These are phyloP conservation scores for Holothuria leucospilota DNA, from an alignment of 53 echinoderm and acorn worm species.

Conservation along the genomic window DNA sequence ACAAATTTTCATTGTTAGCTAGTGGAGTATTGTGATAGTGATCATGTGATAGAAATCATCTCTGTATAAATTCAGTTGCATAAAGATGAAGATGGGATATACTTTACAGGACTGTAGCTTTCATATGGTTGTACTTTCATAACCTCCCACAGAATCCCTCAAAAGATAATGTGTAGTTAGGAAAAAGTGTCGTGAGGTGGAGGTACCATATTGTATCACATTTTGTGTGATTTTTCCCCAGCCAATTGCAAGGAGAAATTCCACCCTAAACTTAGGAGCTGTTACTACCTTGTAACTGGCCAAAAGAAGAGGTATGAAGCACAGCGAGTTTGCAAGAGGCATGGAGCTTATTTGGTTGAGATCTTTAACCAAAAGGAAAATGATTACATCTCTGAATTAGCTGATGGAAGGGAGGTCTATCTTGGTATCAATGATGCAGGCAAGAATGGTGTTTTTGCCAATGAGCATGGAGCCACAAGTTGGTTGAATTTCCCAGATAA, in stretches of 20 bases:
- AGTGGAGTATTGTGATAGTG: no score
- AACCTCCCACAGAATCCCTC: no score
- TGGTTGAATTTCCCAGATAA: background rate
- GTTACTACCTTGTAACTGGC: background rate
- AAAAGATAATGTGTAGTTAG: no score
- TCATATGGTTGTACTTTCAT: no score
- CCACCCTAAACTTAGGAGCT: background rate
- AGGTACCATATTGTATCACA: background rate
- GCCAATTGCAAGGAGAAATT: background rate
- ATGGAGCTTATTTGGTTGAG: background rate
- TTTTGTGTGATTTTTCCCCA: background rate
- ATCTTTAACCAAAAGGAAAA: background rate
- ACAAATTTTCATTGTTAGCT: no score
- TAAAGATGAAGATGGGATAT: no score
- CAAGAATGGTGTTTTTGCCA: background rate
- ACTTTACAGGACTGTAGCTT: no score
- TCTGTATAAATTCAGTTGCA: no score
- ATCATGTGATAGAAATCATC: no score
- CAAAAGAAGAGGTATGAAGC: background rate
- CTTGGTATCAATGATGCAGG: background rate
- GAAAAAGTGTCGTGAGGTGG: no score
- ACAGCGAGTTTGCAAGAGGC: background rate
- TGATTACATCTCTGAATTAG: background rate
- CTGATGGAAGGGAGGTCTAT: background rate
- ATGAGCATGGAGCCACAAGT: background rate